Conservation (phyloP, 2,888 invertebrate genomes). For the Drosophila parthenogenetica region DNA sequence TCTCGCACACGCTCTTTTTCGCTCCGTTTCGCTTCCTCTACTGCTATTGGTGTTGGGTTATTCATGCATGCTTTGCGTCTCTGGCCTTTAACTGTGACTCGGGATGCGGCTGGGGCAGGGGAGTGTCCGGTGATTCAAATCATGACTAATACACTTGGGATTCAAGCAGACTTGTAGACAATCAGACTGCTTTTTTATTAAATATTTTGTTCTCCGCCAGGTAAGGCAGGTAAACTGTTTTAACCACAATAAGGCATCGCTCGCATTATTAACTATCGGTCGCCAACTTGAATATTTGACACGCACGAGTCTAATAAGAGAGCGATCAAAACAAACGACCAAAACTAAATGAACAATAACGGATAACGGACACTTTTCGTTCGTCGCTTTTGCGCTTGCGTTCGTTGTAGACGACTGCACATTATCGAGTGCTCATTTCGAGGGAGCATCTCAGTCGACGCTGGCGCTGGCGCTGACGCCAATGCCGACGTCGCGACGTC, state of each 20-base stretch:
- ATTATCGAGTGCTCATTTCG: conserved; percentile 49
- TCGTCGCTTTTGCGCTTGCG: conserved; percentile 36
- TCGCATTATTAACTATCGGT: conserved; percentile 20
- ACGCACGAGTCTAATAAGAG: conserved; percentile 2
- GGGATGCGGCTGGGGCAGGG: conserved; percentile 16
- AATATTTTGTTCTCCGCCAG: conserved; percentile 22
- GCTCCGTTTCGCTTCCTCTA: conserved; percentile 11
- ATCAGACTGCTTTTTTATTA: conserved; percentile 11
- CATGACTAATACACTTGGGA: conserved; percentile 70
- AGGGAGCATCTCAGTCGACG: conserved; percentile 20
- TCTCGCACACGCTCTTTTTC: background rate
- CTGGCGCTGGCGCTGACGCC: conserved; percentile 7
- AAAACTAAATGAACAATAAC: conserved; percentile 32
- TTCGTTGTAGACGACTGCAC: conserved; percentile 64
- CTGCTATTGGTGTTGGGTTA: conserved; percentile 38
- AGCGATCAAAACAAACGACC: conserved; percentile 55
- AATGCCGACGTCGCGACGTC: conserved; percentile 2
- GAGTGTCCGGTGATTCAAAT: conserved; percentile 67
- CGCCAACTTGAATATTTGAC: background rate
- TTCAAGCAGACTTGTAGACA: conserved; percentile 45
- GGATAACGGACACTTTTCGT: conserved; percentile 46
- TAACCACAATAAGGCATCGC: conserved; percentile 13
- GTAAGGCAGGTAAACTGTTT: conserved; percentile 31
- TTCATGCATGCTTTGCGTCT: conserved; percentile 46
- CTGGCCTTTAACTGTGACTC: conserved; percentile 16